Evolutionary conservation across 1,140 invertebrate genomes (phyloP), one percentile per base, ranked within the genome.

Genomic region (Camponotus pennsylvanicus): DNA sequence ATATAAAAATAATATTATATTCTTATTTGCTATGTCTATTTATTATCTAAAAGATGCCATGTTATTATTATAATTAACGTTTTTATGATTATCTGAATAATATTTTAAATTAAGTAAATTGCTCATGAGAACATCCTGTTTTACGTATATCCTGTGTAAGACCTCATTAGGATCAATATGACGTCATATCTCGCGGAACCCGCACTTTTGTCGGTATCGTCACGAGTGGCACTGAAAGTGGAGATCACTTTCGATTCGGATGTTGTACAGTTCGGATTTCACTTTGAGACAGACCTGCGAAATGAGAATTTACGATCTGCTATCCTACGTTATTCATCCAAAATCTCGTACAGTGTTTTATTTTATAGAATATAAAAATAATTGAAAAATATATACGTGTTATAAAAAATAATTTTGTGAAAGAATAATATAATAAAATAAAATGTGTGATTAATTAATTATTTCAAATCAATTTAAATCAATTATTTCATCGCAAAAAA

Each of bases 111-210:
- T 61, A 59, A 34, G 71, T 71, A 90, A 88, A 88, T 91, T 90
- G 78, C 83, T 90, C 89, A 89, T 77, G 92, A 88, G 92, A 91
- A 93, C 91, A 89, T 94, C 93, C 93, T 93, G 93, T 82, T 63
- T 91, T 88, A 70, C 87, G 78, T 90, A 85, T 92, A 93, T 94
- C 94, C 93, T 93, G 91, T 87, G 55, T 75, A 79, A 88, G 18
- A 71, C 89, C 82, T 88, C 87, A 57, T 32, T 63, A 63, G 15
- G 34, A 52, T 40, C 70, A 71, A 70, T 85, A 86, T 86, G 70
- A 67, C 69, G 92, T 93, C 91, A 92, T 86, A 90, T 90, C 91
- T 67, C 71, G 76, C 79, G 84, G 82, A 88, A 86, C 61, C 64
- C 55, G 21, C 15, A 55, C 13, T 69, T 70, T 69, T 18, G 42